Evolutionary conservation across 2,888 invertebrate species (phyloP), one percentile per base, ranked within the genome.

Genomic region (Chrysolina oricalcia): DNA sequence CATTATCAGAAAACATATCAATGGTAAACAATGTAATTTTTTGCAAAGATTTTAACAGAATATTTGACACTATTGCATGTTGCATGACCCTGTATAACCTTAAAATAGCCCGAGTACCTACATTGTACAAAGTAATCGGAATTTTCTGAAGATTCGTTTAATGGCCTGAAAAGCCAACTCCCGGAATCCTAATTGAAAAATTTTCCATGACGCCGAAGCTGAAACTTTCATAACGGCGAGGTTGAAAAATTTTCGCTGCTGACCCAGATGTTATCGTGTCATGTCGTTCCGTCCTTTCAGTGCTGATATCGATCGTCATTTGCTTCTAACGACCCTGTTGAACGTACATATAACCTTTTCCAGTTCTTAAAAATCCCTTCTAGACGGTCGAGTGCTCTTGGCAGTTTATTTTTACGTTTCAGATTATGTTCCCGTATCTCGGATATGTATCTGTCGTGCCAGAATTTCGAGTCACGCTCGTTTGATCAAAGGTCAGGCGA

Each of bases 191-290:
- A 68, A 68, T 68, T 68, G 50, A 68, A 68, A 68, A 68, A 27
- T 53, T 68, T 68, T 19, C 40, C 27, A 15, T 17, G 11, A 11
- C 27, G 35, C 13, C 17, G 46, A 23, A 40, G 40, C 23, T n/a
- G 40, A 50, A 53, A 17, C 17, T 53, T 40, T 68, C n/a, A 68
- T 68, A 48, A 27, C 19, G 17, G 53, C 10, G 17, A 17, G 50
- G 17, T 17, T 17, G 17, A 70, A 67, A 48, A 63, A 41, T 68
- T 71, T 68, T 56, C 63, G 56, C 68, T 68, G 48, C 40, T 72
- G 75, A 75, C 75, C 75, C 64, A 75, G 72, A 67, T 75, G 64
- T 71, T 53, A 41, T 64, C 68, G 35, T 41, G 72, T 68, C 66
- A 72, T 46, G 62, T 48, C 72, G 72, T 67, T 68, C 53, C 50